phyloP scores from a whole-genome alignment of 2,888 invertebrate genomes.

The Theretra japonica region DNA sequence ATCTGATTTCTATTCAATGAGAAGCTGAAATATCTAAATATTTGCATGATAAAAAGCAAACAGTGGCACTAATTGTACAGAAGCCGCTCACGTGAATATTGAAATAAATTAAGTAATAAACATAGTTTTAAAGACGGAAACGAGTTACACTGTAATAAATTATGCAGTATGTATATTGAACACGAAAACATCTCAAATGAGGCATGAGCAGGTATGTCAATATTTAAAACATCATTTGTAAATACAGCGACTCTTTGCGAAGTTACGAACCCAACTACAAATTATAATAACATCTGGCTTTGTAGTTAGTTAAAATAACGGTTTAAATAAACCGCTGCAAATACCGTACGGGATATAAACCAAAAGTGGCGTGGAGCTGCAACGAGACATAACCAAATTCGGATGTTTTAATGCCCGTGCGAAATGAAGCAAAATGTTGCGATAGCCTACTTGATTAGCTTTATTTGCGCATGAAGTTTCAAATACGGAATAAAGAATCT shows the following conservation, averaged over 20 bases:
- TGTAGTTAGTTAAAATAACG: slow-evolving; percentile 72
- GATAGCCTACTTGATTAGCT: slow-evolving; percentile 16
- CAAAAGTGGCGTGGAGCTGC: slow-evolving; percentile 58
- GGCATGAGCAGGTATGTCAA: neutral
- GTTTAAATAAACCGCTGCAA: slow-evolving; percentile 71
- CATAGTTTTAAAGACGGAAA: too few species aligned
- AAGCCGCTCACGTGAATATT: too few species aligned
- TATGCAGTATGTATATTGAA: neutral
- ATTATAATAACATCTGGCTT: slow-evolving; percentile 51
- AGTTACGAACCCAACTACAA: slow-evolving; percentile 42
- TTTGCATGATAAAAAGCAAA: too few species aligned
- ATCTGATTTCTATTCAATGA: neutral
- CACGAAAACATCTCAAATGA: neutral
- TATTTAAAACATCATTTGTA: neutral
- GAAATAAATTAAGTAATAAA: too few species aligned
- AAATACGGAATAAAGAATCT: neutral
- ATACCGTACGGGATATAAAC: slow-evolving; percentile 74
- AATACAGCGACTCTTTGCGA: slow-evolving; percentile 16
- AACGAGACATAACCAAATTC: slow-evolving; percentile 37
- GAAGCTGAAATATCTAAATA: too few species aligned
- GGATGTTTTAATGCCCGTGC: slow-evolving; percentile 31
- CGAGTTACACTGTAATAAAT: too few species aligned
- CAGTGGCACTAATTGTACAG: too few species aligned
- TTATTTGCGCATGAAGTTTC: neutral
- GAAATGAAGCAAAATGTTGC: slow-evolving; percentile 8